Evolutionary conservation across 2,113 vertebrate genomes (phyloP), one percentile per base, ranked within the genome.

Genomic region (Anarhynchus alexandrinus): DNA sequence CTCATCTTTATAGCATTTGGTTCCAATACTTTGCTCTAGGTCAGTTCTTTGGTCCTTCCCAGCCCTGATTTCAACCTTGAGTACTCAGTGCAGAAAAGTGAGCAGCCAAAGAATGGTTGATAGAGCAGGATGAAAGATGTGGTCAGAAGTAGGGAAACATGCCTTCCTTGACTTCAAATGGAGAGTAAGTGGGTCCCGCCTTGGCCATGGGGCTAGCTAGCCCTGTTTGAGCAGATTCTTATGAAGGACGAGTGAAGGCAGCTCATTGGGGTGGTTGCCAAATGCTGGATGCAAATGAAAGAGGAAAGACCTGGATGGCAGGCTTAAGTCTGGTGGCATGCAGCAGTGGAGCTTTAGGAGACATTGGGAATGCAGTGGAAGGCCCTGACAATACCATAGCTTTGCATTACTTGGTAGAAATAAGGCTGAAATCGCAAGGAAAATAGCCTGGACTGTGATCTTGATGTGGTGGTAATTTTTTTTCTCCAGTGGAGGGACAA

Each of bases 61-160:
- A 91, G 34, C 4, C 14, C 12, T 6, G 12, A 61, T 30, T 82
- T 72, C 54, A 88, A 38, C 40, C 43, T 76, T 1, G 2, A 67
- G 19, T 55, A 49, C 22, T 51, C 32, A 38, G 30, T 21, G 47
- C n/a, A 80, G 54, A 59, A 42, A 86, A 92, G 43, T 13, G 19
- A 69, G 26, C 43, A 62, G 15, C 18, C 49, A 59, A 69, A 76
- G 42, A 23, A 70, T 27, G 16, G 8, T 1, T 93, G 22, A 16
- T 25, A 58, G 2, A 67, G n/a, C 21, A 81, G 13, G 42, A 54
- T 13, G 26, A 80, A 65, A 77, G 36, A 34, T 0, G 0, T 22
- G 23, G 4, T 51, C 47, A 26, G 55, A 79, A 55, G 7, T 0
- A 45, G 12, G 34, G n/a, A 84, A 26, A 36, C 23, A 74, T 38